phyloP scores from a whole-genome alignment of 2,888 invertebrate species.

The Epiperipatus broadwayi region DNA sequence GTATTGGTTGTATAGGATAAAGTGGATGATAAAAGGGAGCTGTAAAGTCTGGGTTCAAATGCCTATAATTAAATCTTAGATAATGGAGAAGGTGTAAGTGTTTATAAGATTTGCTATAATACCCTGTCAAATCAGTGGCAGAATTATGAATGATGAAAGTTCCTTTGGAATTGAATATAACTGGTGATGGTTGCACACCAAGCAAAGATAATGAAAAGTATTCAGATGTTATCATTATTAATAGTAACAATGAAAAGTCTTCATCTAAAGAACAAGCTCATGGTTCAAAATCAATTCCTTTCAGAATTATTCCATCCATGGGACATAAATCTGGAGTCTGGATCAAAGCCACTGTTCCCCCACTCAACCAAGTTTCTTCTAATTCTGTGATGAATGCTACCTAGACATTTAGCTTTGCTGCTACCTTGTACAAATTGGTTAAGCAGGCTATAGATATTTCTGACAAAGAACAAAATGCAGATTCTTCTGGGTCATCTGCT shows the following conservation, averaged over 20 bases:
- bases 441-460: conserved; percentile 50
- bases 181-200: conserved; percentile 76
- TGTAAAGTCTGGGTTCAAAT: too few species aligned
- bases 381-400: conserved; percentile 25
- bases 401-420: conserved; percentile 52
- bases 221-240: too few species aligned
- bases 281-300: conserved; percentile 24
- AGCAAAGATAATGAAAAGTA: conserved; percentile 54
- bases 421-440: conserved; percentile 69
- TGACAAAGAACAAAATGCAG: conserved; percentile 12
- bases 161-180: conserved; percentile 79
- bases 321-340: conserved; percentile 20
- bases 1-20: too few species aligned
- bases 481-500: too few species aligned
- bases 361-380: conserved; percentile 27
- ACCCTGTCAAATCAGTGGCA: conserved; percentile 61
- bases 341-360: conserved; percentile 28
- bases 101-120: conserved; percentile 80
- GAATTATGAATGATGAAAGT: conserved; percentile 71
- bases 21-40: too few species aligned
- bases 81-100: conserved; percentile 72
- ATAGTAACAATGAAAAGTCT: too few species aligned
- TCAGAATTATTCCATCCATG: conserved; percentile 22
- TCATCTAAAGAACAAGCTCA: conserved; percentile 21
- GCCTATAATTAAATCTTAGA: too few species aligned